Evolutionary conservation across 2,797 vertebrate species (phyloP).

Genomic region (Paramormyrops hopkinsi): DNA sequence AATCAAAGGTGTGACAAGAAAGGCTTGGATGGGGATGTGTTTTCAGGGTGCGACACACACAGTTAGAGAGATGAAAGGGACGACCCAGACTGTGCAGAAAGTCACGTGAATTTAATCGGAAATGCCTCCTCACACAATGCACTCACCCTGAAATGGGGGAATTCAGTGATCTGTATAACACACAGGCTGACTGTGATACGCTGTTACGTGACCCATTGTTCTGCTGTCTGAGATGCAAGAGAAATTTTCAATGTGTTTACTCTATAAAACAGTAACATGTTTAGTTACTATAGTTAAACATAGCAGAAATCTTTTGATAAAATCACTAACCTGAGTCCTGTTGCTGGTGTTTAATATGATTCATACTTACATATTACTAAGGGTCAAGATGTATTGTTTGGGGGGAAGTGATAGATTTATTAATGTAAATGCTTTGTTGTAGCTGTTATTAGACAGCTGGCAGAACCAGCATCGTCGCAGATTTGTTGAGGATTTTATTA

Average conservation of each 20-base stretch:
- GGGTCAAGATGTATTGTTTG: background rate
- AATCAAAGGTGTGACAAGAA: background rate
- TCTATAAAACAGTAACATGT: conserved; percentile 18
- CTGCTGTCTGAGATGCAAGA: conserved; percentile 8
- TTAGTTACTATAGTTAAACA: background rate
- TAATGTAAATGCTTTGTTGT: background rate
- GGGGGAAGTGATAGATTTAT: background rate
- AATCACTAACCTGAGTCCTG: background rate
- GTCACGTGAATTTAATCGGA: background rate
- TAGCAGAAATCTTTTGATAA: background rate
- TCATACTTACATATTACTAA: background rate
- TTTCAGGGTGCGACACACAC: background rate
- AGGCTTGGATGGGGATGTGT: background rate
- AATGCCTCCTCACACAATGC: conserved; percentile 11
- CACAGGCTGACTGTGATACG: conserved; percentile 42
- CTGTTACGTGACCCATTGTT: conserved; percentile 47
- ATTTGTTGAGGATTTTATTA: background rate
- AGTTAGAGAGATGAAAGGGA: background rate
- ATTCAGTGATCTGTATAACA: conserved; percentile 35
- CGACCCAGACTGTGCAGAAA: background rate
- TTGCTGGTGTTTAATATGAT: background rate
- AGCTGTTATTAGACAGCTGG: background rate
- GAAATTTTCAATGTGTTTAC: conserved; percentile 42
- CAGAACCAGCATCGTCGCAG: background rate
- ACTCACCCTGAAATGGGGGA: background rate